Conservation (phyloP, 2,113 vertebrate species). For the Hippocampus barbouri region DNA sequence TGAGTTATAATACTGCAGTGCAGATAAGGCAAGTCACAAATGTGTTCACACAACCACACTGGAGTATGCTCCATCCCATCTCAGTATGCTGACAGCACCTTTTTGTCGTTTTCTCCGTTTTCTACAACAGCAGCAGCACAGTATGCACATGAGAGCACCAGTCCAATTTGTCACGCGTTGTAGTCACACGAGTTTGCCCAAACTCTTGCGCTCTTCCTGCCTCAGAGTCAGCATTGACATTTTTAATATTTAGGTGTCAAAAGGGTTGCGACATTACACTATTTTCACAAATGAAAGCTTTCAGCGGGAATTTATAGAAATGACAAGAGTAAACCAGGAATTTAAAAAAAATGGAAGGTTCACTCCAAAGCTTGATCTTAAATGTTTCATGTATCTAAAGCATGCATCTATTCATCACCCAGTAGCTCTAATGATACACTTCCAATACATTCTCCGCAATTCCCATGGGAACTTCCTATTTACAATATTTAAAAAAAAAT, state of each 20-base stretch:
- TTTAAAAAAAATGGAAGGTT: background rate
- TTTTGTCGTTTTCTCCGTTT: background rate
- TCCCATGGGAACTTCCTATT: background rate
- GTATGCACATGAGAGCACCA: slow-evolving; percentile 18
- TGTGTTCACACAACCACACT: background rate
- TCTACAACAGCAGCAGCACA: slow-evolving; percentile 18
- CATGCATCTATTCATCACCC: too few relatives aligned
- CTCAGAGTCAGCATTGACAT: background rate
- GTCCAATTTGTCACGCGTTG: slow-evolving; percentile 14
- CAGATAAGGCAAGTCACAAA: slow-evolving; percentile 10
- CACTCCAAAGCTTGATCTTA: background rate
- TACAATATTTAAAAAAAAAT: background rate
- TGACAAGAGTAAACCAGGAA: background rate
- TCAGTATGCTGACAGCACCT: slow-evolving; percentile 9
- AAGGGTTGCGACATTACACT: background rate
- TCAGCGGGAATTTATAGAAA: background rate
- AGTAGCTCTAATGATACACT: background rate
- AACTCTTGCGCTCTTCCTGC: slow-evolving; percentile 34
- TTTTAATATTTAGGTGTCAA: background rate
- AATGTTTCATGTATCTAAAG: too few relatives aligned
- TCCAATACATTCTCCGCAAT: background rate
- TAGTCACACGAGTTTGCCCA: slow-evolving; percentile 36
- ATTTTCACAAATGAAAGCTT: background rate
- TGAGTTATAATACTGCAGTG: slow-evolving; percentile 26
- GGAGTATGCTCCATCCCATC: background rate